Percentiles rank a stretch among this genome's conserved stretches.
Conservation (phyloP, 1,140 invertebrate species). For the Ceratina calcarata region DNA sequence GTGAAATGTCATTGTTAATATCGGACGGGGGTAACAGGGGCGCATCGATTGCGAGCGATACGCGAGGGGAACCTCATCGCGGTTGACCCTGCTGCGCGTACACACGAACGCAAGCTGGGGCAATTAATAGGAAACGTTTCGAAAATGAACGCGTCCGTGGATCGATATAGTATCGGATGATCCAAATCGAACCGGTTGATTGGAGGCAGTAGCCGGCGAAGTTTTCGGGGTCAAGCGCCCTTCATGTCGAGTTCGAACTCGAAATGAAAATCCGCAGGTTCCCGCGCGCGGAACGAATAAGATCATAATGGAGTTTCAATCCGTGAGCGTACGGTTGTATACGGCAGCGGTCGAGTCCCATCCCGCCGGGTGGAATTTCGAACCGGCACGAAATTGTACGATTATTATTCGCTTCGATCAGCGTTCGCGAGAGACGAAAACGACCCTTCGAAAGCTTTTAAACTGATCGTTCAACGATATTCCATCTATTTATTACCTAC, state of each 20-base stretch:
- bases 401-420: slow-evolving; percentile 9
- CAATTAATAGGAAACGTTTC: slow-evolving; percentile 56
- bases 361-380: not conserved
- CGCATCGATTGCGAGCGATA: slow-evolving; percentile 61
- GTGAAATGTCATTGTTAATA: slow-evolving; percentile 65
- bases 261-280: slow-evolving; percentile 56
- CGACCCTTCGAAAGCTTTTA: not conserved
- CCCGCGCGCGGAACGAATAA: slow-evolving; percentile 30
- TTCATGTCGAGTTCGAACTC: slow-evolving; percentile 39
- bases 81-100: slow-evolving; percentile 35
- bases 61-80: slow-evolving; percentile 53
- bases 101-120: slow-evolving; percentile 7
- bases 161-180: slow-evolving; percentile 43
- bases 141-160: slow-evolving; percentile 57
- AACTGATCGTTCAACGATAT: not conserved
- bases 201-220: slow-evolving; percentile 38
- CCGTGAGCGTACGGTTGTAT: too few relatives aligned
- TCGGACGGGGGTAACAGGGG: slow-evolving; percentile 34
- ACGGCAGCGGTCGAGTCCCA: not conserved
- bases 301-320: slow-evolving; percentile 26
- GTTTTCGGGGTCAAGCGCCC: slow-evolving; percentile 52
- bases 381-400: not conserved
- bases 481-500: not conserved
- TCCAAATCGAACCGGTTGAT: slow-evolving; percentile 57
- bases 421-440: slow-evolving; percentile 3